Base-by-base conservation (phyloP, 2,888 invertebrate genomes). In the Belgica antarctica region DNA sequence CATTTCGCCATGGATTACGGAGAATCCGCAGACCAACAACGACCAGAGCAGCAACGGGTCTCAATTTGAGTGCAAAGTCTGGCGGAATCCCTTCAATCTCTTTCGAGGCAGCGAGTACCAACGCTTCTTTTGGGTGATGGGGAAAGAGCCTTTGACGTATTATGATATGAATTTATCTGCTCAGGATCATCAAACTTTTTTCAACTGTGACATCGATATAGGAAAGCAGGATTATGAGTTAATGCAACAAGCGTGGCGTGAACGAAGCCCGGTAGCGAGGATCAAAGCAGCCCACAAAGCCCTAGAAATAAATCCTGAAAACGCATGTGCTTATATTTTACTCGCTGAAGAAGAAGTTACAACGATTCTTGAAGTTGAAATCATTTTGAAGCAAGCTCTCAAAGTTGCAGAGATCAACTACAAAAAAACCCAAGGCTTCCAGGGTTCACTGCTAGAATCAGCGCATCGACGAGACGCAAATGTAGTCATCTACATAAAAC, bases 161-260 rank as follows among this genome's bases (percentile, higher is more conserved):
- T 96, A 98, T 80, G 98, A 99, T 77, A 97, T 98, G 97, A 99
- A 98, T 81, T 83, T 98, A 57, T 96, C 96, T 0, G 97, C 98
- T 19, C 97, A 98, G 82, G 98, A 98, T 81, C 98, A 99, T 81
- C 97, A 97, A 79, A 94, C 93, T 2, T 94, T 94, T 81, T 95
- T 96, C 77, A 94, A 93, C 0, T 94, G 94, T 79, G 94, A 95
- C 78, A 89, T 88, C 62, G 94, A 96, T 79, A 86, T 85, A 1
- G 90, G 91, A 31, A 92, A 90, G 79, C 87, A 89, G 2, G 94
- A 95, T 77, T 94, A 92, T 80, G 93, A 95, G 81, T 89, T 93
- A 75, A 94, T 96, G 94, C 92, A 94, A 79, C 93, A 94, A 69
- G 97, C 96, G 15, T 97, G 96, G 96, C 83, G 96, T 74, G 96